phyloP scores from a whole-genome alignment of 2,113 vertebrate species.

The Etheostoma cragini region DNA sequence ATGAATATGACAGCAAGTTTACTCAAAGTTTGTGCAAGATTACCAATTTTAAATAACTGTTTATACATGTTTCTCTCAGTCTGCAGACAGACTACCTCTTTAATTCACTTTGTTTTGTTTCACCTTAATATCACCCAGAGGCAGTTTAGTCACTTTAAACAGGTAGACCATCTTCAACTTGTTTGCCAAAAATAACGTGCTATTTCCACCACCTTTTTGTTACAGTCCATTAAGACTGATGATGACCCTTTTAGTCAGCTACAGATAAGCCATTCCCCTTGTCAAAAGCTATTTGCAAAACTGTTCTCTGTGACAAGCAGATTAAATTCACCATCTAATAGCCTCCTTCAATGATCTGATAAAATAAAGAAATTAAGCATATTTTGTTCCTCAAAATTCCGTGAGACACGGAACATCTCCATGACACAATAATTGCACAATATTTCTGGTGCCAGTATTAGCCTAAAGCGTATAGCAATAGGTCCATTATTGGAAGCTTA shows the following conservation, averaged over 20 bases:
- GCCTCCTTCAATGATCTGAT: constrained; percentile 49
- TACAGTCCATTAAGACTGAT: constrained; percentile 52
- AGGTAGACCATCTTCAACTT: constrained; percentile 39
- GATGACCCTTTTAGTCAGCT: constrained; percentile 57
- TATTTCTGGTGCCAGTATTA: constrained; percentile 36
- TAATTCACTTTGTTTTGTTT: constrained; percentile 14
- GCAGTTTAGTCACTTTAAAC: constrained; percentile 18
- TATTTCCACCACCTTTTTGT: constrained; percentile 39
- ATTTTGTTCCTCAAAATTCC: constrained; percentile 57
- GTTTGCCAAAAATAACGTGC: constrained; percentile 33
- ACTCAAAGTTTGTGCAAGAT: constrained; percentile 10
- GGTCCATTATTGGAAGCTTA: constrained; percentile 67
- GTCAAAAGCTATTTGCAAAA: constrained; percentile 60
- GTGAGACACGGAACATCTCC: constrained; percentile 55
- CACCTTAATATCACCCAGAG: constrained; percentile 17
- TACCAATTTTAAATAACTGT: constrained; percentile 18
- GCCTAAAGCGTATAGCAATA: constrained; percentile 62
- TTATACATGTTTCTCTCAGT: background rate
- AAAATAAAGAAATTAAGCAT: constrained; percentile 63
- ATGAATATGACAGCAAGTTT: background rate
- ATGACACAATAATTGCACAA: constrained; percentile 68
- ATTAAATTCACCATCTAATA: constrained; percentile 61
- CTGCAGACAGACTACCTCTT: background rate
- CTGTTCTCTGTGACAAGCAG: constrained; percentile 44
- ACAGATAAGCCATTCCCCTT: constrained; percentile 50